These are phyloP conservation scores for Lamprotornis superbus DNA, from an alignment of 2,113 vertebrate genomes.

Conservation along the genomic window DNA sequence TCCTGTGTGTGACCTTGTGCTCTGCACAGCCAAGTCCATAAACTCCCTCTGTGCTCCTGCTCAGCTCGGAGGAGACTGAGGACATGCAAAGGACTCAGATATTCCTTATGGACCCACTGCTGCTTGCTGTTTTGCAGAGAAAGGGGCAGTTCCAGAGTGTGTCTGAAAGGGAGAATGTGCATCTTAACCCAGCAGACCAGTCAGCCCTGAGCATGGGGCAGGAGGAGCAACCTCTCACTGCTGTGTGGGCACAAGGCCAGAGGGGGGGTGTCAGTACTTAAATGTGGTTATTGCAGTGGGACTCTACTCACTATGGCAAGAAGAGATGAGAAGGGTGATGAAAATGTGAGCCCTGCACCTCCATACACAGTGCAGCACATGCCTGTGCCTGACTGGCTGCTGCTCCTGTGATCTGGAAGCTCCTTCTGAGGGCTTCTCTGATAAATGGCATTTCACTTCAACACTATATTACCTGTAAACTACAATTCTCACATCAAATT, in stretches of 20 bases:
- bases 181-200: neutral
- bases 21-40: neutral
- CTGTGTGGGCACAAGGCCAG: neutral
- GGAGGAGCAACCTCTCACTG: neutral
- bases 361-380: neutral
- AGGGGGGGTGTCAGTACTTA: fast-evolving
- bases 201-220: neutral
- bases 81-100: neutral
- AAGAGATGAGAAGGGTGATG: neutral
- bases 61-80: neutral
- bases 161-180: neutral
- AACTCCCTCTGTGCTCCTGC: neutral
- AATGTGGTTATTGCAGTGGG: neutral
- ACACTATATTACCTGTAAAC: neutral
- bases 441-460: neutral
- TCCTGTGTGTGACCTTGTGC: neutral
- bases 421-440: neutral
- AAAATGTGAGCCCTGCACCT: neutral
- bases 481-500: neutral
- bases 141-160: neutral
- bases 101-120: neutral
- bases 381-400: neutral
- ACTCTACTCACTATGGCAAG: fast-evolving
- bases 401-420: neutral
- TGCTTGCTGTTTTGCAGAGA: neutral